phyloP scores from a whole-genome alignment of 2,797 vertebrate species.

The Diceros bicornis region DNA sequence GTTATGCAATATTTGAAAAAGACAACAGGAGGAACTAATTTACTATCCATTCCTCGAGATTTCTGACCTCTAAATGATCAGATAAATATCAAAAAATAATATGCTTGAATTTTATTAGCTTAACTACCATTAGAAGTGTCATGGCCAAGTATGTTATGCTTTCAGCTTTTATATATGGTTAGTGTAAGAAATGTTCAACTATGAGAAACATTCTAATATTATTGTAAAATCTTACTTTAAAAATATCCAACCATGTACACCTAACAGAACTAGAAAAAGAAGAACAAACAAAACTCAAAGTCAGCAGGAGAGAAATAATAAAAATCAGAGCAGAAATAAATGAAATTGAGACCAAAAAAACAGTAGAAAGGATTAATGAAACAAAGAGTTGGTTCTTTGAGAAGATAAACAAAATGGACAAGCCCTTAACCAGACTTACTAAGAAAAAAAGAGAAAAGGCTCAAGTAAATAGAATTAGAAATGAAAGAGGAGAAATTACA shows the following conservation, averaged over 20 bases:
- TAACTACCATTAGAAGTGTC: background rate
- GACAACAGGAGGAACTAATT: background rate
- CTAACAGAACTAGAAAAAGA: too few relatives aligned
- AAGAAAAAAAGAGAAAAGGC: too few relatives aligned
- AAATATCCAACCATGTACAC: background rate
- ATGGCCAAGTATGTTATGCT: background rate
- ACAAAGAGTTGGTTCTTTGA: too few relatives aligned
- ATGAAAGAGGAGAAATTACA: too few relatives aligned
- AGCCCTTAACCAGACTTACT: too few relatives aligned
- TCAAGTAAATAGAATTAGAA: too few relatives aligned
- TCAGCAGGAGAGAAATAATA: too few relatives aligned
- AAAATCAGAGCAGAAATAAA: too few relatives aligned
- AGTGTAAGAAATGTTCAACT: slow-evolving; percentile 10
- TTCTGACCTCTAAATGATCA: slow-evolving; percentile 11
- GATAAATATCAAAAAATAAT: background rate
- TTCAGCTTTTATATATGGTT: background rate
- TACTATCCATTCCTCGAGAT: background rate
- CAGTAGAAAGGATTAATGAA: too few relatives aligned
- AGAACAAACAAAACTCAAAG: too few relatives aligned
- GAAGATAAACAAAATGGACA: too few relatives aligned
- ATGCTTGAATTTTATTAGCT: slow-evolving; percentile 1
- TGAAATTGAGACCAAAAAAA: too few relatives aligned
- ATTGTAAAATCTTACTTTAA: slow-evolving; percentile 48
- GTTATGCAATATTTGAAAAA: background rate
- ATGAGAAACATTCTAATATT: slow-evolving; percentile 22